phyloP scores from a whole-genome alignment of 1,140 invertebrate species.

The Linepithema humile region DNA sequence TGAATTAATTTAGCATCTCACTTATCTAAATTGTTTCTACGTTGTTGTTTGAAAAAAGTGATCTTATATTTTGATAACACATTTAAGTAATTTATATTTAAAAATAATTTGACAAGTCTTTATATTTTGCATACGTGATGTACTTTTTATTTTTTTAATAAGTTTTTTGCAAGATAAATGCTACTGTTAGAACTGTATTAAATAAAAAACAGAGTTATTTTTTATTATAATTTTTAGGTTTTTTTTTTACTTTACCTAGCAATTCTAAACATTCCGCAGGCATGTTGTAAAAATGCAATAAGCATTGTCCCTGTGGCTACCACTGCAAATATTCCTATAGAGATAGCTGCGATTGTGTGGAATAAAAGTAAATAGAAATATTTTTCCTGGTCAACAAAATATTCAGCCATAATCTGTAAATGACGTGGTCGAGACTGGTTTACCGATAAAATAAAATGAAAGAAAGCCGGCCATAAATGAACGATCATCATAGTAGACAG shows the following conservation, averaged over 20 bases:
- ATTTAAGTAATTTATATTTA: too few relatives aligned
- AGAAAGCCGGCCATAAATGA: neutral
- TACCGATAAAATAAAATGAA: neutral
- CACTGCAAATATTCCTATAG: neutral
- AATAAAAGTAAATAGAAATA: neutral
- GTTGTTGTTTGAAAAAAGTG: too few relatives aligned
- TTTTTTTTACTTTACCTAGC: slow-evolving; percentile 3
- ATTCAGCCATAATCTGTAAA: neutral
- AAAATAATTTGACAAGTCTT: too few relatives aligned
- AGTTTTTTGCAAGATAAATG: too few relatives aligned
- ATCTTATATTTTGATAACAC: too few relatives aligned
- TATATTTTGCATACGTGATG: too few relatives aligned
- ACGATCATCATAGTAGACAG: neutral
- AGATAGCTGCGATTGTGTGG: neutral
- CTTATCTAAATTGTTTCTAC: too few relatives aligned
- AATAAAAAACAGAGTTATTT: too few relatives aligned
- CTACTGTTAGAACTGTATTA: too few relatives aligned
- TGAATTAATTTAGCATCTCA: too few relatives aligned
- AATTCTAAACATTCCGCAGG: slow-evolving; percentile 3
- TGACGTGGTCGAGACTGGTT: neutral
- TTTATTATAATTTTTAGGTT: too few relatives aligned
- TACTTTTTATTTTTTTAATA: too few relatives aligned
- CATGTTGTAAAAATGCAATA: neutral
- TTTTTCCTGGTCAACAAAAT: neutral
- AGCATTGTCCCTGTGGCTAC: neutral